Conservation (phyloP, 2,113 vertebrate genomes). For the Ammospiza caudacuta region DNA sequence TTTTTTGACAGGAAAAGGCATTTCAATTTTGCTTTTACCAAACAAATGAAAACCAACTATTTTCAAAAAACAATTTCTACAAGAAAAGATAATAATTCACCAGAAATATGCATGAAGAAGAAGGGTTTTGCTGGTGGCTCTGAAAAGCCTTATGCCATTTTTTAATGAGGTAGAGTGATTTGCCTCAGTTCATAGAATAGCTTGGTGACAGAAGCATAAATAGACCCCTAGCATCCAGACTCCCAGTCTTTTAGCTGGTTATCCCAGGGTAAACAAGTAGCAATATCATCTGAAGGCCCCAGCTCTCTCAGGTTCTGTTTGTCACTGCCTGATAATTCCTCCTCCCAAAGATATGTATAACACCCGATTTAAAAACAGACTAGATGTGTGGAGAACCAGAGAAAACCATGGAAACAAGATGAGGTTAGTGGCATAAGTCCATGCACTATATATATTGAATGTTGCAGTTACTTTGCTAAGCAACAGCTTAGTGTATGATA, state of each 20-base stretch:
- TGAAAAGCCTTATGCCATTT: background rate
- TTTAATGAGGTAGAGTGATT: background rate
- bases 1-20: background rate
- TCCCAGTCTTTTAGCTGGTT: background rate
- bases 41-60: background rate
- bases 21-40: background rate
- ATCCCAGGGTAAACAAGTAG: background rate
- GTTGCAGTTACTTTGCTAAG: background rate
- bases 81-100: background rate
- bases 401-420: conserved; percentile 65
- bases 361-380: background rate
- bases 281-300: background rate
- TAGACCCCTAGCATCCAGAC: background rate
- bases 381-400: background rate
- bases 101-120: background rate
- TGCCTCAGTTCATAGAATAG: background rate
- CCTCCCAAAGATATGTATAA: background rate
- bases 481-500: conserved; percentile 23
- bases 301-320: background rate
- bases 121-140: background rate
- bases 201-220: background rate
- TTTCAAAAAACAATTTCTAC: background rate
- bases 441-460: background rate
- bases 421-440: conserved; percentile 43
- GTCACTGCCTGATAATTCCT: background rate